phyloP scores from a whole-genome alignment of 2,113 vertebrate species.

The Accipiter virgatus region DNA sequence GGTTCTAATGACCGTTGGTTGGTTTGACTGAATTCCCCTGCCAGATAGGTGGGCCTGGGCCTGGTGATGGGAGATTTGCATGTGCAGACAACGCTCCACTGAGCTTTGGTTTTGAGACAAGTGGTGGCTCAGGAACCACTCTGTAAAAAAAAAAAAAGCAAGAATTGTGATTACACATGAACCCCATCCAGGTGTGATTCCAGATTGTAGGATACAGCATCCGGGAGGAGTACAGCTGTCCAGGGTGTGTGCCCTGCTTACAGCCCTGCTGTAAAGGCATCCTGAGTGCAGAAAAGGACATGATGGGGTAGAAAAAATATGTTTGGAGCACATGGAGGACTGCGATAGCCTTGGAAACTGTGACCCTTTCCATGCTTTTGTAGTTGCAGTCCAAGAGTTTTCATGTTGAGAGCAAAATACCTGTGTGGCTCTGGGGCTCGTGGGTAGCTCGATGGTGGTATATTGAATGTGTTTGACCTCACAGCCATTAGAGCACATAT shows the following conservation, averaged over 20 bases:
- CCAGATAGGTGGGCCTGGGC: background rate
- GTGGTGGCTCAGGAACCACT: background rate
- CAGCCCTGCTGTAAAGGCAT: background rate
- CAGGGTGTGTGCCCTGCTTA: background rate
- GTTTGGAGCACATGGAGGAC: accelerated
- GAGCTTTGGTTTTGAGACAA: background rate
- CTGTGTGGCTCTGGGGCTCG: background rate
- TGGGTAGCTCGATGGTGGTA: accelerated
- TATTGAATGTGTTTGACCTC: background rate
- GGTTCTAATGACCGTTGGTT: background rate
- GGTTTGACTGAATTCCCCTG: background rate
- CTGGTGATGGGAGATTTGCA: background rate
- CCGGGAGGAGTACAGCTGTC: background rate
- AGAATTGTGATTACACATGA: accelerated
- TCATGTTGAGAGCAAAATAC: background rate
- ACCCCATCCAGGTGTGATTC: background rate
- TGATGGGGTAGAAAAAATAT: accelerated
- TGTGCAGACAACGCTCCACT: accelerated
- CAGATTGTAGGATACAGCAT: background rate
- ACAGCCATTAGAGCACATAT: accelerated
- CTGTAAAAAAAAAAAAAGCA: background rate
- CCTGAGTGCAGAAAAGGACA: background rate
- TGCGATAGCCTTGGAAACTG: accelerated
- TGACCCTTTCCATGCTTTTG: background rate
- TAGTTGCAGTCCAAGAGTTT: background rate